Evolutionary conservation across 2,797 vertebrate species (phyloP).

Genomic region (Protosalanx chinensis): DNA sequence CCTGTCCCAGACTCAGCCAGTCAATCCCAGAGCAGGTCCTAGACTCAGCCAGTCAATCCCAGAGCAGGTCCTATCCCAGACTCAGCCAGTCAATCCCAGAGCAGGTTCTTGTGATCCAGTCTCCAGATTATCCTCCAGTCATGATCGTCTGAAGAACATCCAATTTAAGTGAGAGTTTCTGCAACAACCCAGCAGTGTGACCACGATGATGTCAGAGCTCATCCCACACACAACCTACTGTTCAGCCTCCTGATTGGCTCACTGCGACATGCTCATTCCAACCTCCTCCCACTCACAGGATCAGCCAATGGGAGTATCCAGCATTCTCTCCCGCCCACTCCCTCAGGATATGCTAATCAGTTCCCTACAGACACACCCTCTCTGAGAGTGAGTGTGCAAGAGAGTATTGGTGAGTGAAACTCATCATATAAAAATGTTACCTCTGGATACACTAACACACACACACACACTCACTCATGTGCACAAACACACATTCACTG

Average conservation of each 20-base stretch:
- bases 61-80: not conserved
- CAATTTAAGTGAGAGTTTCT: not conserved
- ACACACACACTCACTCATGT: constrained; percentile 3
- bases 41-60: not conserved
- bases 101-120: not conserved
- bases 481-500: constrained; percentile 7
- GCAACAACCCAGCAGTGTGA: constrained; percentile 6
- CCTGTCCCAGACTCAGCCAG: not conserved
- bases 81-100: too few relatives aligned
- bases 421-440: constrained; percentile 26
- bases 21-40: not conserved
- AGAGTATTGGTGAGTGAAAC: not conserved
- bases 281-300: constrained; percentile 40
- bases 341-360: not conserved
- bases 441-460: constrained; percentile 2
- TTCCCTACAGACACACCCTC: not conserved
- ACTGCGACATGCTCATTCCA: constrained; percentile 48
- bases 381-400: not conserved
- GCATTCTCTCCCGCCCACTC: constrained; percentile 43
- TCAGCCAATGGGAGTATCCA: constrained; percentile 41
- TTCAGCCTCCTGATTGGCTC: constrained; percentile 45
- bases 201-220: not conserved
- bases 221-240: constrained; percentile 5
- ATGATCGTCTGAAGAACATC: not conserved
- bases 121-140: not conserved